phyloP scores from a whole-genome alignment of 2,888 invertebrate species.

The Eurytoma adleriae region DNA sequence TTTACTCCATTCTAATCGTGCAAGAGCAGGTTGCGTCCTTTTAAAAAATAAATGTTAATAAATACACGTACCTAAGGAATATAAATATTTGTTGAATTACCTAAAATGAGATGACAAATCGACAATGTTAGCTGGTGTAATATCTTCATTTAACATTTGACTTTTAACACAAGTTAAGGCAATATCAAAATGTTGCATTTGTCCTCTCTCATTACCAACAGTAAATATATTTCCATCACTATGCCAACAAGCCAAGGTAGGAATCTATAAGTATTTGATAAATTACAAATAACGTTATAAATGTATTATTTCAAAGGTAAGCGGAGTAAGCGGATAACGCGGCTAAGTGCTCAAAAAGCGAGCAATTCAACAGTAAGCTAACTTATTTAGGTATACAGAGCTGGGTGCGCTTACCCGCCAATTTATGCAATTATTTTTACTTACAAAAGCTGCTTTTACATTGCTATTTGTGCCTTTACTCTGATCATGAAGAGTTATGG shows the following conservation, averaged over 20 bases:
- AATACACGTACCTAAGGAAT: constrained; percentile 13
- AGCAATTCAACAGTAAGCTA: too few species aligned
- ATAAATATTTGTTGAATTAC: constrained; percentile 61
- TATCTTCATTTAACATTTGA: constrained; percentile 83
- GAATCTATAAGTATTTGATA: constrained; percentile 76
- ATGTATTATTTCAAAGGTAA: neutral
- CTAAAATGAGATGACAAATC: constrained; percentile 82
- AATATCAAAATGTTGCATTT: constrained; percentile 86
- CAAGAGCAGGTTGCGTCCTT: constrained; percentile 78
- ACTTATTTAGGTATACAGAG: too few species aligned
- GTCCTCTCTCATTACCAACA: constrained; percentile 84
- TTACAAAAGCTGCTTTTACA: constrained; percentile 88
- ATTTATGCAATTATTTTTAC: constrained; percentile 66
- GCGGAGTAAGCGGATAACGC: too few species aligned
- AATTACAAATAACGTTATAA: constrained; percentile 2
- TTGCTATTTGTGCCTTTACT: constrained; percentile 85
- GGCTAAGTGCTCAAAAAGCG: too few species aligned
- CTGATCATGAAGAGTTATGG: constrained; percentile 88
- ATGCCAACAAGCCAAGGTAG: constrained; percentile 85
- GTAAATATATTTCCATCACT: constrained; percentile 83
- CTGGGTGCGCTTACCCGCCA: neutral
- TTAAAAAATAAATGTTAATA: constrained; percentile 19
- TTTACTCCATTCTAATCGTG: constrained; percentile 80
- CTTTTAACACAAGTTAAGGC: constrained; percentile 83
- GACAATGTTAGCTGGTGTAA: constrained; percentile 80